Evolutionary conservation across 1,140 invertebrate genomes (phyloP).

Genomic region (Apis dorsata): DNA sequence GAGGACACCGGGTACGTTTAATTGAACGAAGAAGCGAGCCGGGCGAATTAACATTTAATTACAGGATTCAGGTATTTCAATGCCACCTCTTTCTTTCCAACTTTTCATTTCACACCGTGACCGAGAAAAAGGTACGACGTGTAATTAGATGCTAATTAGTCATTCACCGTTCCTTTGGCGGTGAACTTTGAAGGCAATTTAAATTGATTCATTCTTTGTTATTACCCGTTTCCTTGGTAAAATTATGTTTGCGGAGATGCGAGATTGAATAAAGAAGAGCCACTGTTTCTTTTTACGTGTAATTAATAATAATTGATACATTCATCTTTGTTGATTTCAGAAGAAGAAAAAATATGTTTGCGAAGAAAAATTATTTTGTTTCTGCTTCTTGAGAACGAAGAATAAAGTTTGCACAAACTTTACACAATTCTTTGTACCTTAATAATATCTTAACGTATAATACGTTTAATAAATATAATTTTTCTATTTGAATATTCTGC

Average conservation of each 20-base stretch:
- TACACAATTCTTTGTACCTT: too few species aligned
- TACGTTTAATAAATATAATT: too few species aligned
- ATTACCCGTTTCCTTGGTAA: background rate
- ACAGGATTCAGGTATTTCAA: conserved; percentile 4
- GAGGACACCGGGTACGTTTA: conserved; percentile 21
- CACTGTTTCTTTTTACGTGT: background rate
- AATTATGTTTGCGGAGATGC: background rate
- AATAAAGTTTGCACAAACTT: too few species aligned
- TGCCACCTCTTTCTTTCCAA: too few species aligned
- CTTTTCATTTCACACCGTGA: background rate
- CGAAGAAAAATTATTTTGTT: too few species aligned
- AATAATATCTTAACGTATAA: too few species aligned
- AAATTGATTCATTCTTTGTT: background rate
- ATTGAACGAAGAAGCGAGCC: conserved; percentile 8
- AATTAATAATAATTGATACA: too few species aligned
- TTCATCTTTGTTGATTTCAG: too few species aligned
- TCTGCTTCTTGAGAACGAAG: too few species aligned
- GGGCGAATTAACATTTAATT: conserved; percentile 45
- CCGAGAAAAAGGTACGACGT: background rate
- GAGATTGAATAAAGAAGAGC: background rate
- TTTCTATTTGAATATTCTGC: too few species aligned
- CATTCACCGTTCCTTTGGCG: background rate
- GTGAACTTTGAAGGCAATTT: background rate
- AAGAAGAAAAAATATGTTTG: too few species aligned
- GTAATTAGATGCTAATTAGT: conserved; percentile 23